Evolutionary conservation across 1,140 invertebrate species (phyloP), one percentile per base, ranked within the genome.

Genomic region (Brachionus paranguensis): DNA sequence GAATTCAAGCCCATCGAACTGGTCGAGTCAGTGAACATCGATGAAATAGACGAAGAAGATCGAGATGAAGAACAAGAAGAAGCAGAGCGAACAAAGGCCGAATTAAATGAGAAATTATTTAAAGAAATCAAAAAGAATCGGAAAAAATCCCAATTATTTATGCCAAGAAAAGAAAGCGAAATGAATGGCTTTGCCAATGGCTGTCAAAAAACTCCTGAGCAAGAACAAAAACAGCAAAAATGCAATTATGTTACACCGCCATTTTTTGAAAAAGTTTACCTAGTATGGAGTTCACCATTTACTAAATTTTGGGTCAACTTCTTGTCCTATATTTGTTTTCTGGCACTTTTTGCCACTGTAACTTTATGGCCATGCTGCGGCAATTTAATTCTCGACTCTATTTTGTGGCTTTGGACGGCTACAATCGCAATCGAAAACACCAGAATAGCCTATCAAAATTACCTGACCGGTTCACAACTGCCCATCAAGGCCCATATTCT

Each of bases 331-430:
- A 87, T 90, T 53, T 37, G 87, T 0, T 90, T 87, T 85, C 86
- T 91, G 78, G 87, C 86, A 1, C 72, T 90, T 24, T 90, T 90
- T 83, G 88, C 87, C 78, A 64, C 89, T 3, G 89, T 88, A 24
- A 86, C 89, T 24, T 64, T 90, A 41, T 87, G 87, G 87, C 90
- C 90, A 4, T 88, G 87, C 10, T 90, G 89, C 87, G 89, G 89
- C 2, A 87, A 89, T 85, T 84, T 87, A 11, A 85, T 85, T 3
- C 55, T 90, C 27, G 89, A 90, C 84, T 55, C 86, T 20, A 83
- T 87, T 4, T 86, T 90, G 17, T 89, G 88, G 85, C 33, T 87
- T 6, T 90, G 89, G 89, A 88, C 89, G 7, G 68, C 84, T 14
- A 84, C 87, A 29, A 87, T 88, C 7, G 84, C 86, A 20, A 85